Percentiles rank a stretch among this genome's conserved stretches.
phyloP scores from a whole-genome alignment of 2,797 vertebrate genomes.

The Octomys mimax region DNA sequence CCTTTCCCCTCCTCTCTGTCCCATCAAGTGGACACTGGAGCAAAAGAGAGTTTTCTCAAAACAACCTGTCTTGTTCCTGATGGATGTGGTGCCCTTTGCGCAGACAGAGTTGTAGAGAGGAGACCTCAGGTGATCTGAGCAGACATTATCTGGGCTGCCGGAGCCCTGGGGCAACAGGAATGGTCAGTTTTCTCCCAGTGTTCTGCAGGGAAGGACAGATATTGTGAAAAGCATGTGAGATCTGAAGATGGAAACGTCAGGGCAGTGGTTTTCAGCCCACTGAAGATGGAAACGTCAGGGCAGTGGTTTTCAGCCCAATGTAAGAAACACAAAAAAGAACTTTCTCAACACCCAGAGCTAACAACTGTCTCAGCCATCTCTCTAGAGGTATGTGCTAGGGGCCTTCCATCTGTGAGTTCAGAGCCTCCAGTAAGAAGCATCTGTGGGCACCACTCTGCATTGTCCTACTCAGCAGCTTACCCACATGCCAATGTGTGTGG shows the following conservation, averaged over 20 bases:
- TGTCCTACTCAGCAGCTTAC: background rate
- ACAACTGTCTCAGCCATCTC: background rate
- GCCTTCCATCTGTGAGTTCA: no score
- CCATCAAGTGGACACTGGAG: background rate
- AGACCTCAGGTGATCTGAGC: background rate
- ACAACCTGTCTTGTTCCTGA: background rate
- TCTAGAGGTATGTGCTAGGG: accelerated
- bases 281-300: background rate
- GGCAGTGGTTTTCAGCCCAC: background rate
- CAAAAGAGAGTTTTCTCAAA: background rate
- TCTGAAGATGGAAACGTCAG: background rate
- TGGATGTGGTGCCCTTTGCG: background rate
- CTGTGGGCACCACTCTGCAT: background rate
- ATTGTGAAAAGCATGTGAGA: background rate
- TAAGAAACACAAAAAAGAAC: background rate
- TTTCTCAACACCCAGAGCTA: background rate
- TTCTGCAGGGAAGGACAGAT: background rate
- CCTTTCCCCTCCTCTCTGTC: background rate
- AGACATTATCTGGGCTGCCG: background rate
- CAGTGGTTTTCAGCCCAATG: background rate
- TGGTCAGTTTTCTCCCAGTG: background rate
- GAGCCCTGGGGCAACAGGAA: background rate
- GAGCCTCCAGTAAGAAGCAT: background rate
- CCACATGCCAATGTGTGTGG: background rate
- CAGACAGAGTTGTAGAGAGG: background rate